Evolutionary conservation across 1,140 invertebrate species (phyloP).

Genomic region (Philotrypesis tridentata): DNA sequence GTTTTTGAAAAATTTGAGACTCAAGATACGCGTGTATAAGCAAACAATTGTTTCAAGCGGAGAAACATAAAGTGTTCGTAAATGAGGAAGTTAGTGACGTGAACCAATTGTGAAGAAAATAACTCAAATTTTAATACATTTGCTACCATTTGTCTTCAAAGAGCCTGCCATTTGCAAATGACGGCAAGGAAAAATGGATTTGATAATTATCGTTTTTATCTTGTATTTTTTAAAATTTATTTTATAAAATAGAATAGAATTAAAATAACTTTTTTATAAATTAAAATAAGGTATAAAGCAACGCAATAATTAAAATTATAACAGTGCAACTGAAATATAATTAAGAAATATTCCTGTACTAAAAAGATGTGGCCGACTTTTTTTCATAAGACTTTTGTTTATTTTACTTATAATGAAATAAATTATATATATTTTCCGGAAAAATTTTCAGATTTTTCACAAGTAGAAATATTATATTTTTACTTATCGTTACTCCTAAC

Average conservation of each 20-base stretch:
- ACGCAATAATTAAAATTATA: slow-evolving; percentile 36
- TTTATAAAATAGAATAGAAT: slow-evolving; percentile 43
- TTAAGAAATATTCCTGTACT: neutral
- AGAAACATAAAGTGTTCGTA: neutral
- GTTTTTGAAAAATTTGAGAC: neutral
- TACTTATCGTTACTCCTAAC: slow-evolving; percentile 55
- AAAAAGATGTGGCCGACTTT: neutral
- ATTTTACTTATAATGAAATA: slow-evolving; percentile 29
- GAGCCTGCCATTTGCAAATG: neutral
- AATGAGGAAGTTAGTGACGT: neutral
- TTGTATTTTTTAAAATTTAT: no score
- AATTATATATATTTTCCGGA: slow-evolving; percentile 23
- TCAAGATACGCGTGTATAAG: neutral
- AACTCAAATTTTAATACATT: neutral
- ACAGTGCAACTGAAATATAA: slow-evolving; percentile 34
- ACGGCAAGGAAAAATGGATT: neutral
- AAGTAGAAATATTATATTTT: slow-evolving; percentile 60
- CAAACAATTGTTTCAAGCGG: neutral
- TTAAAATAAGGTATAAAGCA: slow-evolving; percentile 27
- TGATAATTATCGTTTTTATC: slow-evolving; percentile 35
- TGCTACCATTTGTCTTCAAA: neutral
- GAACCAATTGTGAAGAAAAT: no score
- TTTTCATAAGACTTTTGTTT: slow-evolving; percentile 23
- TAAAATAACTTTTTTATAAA: slow-evolving; percentile 31
- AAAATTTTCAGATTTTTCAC: slow-evolving; percentile 25